Evolutionary conservation across 2,797 vertebrate genomes (phyloP), one percentile per base, ranked within the genome.

Genomic region (Danio choprae): DNA sequence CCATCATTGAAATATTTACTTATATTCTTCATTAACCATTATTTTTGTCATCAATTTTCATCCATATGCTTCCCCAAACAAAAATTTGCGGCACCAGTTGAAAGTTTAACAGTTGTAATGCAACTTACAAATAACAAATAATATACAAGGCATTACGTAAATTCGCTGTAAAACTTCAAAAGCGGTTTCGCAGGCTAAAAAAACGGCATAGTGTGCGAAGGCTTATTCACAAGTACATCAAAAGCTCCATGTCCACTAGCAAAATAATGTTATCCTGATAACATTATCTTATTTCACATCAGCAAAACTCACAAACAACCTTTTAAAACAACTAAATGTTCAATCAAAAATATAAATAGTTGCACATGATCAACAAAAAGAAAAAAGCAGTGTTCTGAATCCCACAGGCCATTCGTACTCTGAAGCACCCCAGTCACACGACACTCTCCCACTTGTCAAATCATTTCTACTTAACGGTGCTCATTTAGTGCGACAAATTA

Each of bases 301-400:
- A 68, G 65, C 22, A 68, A 22, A 68, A 51, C 11, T 38, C 15
- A 51, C 46, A 50, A 50, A 36, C 22, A 70, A 53, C 29, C 48
- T 69, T 40, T 16, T 29, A 1, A 29, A 29, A 55, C 41, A 53
- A 40, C 10, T 16, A 69, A 69, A 41, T n/a, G 60, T 41, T n/a
- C 8, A 62, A 50, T 22, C 51, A 64, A 69, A 64, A 29, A 70
- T 36, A 53, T 7, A 70, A 70, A 70, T 9, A 55, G 48, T 38
- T 40, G 48, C 67, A 55, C 50, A 70, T 70, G 68, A 70, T 70
- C 68, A 70, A 70, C 36, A 20, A n/a, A n/a, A 55, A 18, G n/a
- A 41, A 70, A n/a, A 68, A 68, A 70, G 29, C 40, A 55, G 6
- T 10, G 10, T 5, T 13, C n/a, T 40, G 10, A 53, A 55, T 51